Evolutionary conservation across 2,888 invertebrate species (phyloP).

Genomic region (Cantharis nigra): DNA sequence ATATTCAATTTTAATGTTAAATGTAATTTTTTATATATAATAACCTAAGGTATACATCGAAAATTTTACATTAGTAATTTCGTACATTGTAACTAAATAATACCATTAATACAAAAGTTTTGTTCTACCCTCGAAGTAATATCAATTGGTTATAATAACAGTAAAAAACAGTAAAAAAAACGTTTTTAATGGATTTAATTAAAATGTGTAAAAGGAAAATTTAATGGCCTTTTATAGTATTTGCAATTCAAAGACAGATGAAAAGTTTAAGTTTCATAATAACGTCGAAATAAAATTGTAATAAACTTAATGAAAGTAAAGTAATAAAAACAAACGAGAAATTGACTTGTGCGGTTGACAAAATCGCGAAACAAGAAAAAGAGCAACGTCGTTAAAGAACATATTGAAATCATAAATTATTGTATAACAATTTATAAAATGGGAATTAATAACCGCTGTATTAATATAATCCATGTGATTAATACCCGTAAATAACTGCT

Average conservation of each 20-base stretch:
- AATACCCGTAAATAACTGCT: conserved; percentile 39
- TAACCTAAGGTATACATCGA: too few relatives aligned
- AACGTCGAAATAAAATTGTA: not conserved
- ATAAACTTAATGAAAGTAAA: not conserved
- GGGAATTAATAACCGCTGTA: conserved; percentile 19
- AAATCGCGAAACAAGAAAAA: not conserved
- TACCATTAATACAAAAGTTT: too few relatives aligned
- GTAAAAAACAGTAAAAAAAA: not conserved
- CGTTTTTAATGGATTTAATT: not conserved
- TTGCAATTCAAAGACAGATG: not conserved
- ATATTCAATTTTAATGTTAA: too few relatives aligned
- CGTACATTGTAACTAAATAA: too few relatives aligned
- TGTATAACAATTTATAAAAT: conserved; percentile 5
- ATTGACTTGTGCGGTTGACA: not conserved
- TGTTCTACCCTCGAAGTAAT: too few relatives aligned
- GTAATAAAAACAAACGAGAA: not conserved
- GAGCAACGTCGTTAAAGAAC: not conserved
- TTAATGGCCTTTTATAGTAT: not conserved
- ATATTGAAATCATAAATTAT: conserved; percentile 6
- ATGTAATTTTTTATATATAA: too few relatives aligned
- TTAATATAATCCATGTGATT: conserved; percentile 34
- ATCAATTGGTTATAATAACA: not conserved
- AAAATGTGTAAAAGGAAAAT: not conserved
- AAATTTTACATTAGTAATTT: too few relatives aligned
- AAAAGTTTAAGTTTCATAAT: not conserved